These are phyloP conservation scores for Acanthurus lineatus DNA, from an alignment of 2,797 vertebrate genomes.

Conservation along the genomic window DNA sequence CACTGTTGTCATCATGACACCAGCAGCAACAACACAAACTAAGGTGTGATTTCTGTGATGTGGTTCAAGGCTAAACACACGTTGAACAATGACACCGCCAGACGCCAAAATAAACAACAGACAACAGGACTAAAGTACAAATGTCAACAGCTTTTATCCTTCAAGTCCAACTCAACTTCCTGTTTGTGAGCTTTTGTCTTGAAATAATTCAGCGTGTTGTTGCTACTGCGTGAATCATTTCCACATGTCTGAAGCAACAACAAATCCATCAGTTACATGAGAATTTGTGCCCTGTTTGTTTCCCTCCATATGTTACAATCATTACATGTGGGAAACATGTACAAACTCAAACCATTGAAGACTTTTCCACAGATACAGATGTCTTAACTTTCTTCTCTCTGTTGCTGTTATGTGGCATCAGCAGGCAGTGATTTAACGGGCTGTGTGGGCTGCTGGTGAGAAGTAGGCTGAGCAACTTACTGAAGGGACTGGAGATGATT, in stretches of 20 bases:
- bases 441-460: conserved; percentile 35
- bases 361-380: conserved; percentile 20
- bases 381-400: background rate
- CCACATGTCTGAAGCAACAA: conserved; percentile 12
- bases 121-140: conserved; percentile 4
- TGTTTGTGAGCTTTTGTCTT: conserved; percentile 29
- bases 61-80: conserved; percentile 11
- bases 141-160: background rate
- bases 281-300: background rate
- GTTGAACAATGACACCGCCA: conserved; percentile 20
- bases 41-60: conserved; percentile 27
- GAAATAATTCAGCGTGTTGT: conserved; percentile 13
- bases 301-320: conserved; percentile 5
- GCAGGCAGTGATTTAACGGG: conserved; percentile 31
- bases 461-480: background rate
- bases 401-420: conserved; percentile 19
- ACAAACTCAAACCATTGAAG: conserved; percentile 4
- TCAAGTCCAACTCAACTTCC: conserved; percentile 34
- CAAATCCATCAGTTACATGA: conserved; percentile 22
- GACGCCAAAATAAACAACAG: conserved; percentile 9
- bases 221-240: conserved; percentile 10
- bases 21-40: conserved; percentile 23
- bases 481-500: conserved; percentile 3
- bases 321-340: conserved; percentile 30
- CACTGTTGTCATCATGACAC: conserved; percentile 16